Conservation (phyloP, 2,113 vertebrate genomes). For the Strix uralensis region DNA sequence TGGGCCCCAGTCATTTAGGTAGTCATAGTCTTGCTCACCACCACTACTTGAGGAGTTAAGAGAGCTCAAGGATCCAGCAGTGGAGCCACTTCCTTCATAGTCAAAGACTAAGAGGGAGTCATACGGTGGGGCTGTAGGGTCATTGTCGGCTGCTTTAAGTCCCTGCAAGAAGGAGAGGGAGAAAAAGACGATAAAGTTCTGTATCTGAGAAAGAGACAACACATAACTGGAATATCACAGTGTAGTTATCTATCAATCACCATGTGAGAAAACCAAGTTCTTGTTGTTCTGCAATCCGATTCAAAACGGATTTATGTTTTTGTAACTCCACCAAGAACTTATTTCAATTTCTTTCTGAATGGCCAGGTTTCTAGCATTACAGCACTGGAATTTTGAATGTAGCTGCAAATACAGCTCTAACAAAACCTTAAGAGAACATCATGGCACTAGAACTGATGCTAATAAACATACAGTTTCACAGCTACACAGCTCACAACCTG, state of each 20-base stretch:
- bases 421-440: background rate
- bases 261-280: background rate
- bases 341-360: background rate
- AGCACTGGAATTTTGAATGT: background rate
- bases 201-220: background rate
- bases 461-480: background rate
- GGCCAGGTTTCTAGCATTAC: background rate
- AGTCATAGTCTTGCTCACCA: constrained; percentile 98
- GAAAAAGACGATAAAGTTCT: background rate
- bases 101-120: constrained; percentile 98
- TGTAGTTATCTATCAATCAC: background rate
- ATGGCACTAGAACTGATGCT: background rate
- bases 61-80: constrained; percentile 95
- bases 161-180: constrained; percentile 77
- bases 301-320: background rate
- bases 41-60: constrained; percentile 98
- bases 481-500: background rate
- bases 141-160: constrained; percentile 95
- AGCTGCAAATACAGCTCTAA: background rate
- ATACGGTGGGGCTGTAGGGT: constrained; percentile 94
- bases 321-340: background rate
- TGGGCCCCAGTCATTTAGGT: constrained; percentile 99
- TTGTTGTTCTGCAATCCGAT: background rate
- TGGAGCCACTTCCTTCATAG: constrained; percentile 96
- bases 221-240: background rate